Conservation (phyloP, 2,888 invertebrate genomes). For the Conops quadrifasciatus region DNA sequence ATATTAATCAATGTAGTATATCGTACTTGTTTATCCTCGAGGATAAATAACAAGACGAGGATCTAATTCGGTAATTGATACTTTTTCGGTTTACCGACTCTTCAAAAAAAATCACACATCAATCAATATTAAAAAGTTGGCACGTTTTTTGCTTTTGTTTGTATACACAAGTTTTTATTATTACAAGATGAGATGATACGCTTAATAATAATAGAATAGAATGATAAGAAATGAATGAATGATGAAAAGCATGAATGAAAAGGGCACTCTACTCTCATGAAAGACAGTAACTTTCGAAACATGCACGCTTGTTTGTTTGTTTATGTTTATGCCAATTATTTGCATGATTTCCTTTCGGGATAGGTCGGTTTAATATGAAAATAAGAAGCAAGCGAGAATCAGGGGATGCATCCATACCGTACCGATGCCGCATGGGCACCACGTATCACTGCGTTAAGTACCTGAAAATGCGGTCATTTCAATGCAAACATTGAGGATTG, state of each 20-base stretch:
- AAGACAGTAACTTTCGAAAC: not conserved
- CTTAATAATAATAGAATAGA: slow-evolving; percentile 30
- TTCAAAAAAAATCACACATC: slow-evolving; percentile 51
- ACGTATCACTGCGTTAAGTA: not conserved
- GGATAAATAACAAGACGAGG: slow-evolving; percentile 27
- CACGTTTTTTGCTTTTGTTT: slow-evolving; percentile 31
- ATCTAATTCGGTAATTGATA: slow-evolving; percentile 51
- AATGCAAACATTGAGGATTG: slow-evolving; percentile 10
- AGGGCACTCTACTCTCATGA: not conserved
- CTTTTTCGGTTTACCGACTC: slow-evolving; percentile 41
- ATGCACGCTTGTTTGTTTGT: not conserved
- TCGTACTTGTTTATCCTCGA: not conserved
- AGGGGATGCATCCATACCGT: not conserved
- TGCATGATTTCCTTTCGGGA: slow-evolving; percentile 25
- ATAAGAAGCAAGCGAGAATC: slow-evolving; percentile 38
- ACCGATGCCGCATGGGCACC: not conserved
- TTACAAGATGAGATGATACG: no score
- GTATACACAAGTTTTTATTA: no score
- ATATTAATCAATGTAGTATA: no score
- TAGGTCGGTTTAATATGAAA: not conserved
- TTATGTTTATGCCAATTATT: slow-evolving; percentile 29
- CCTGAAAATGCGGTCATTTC: slow-evolving; percentile 1
- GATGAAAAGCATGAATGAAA: slow-evolving; percentile 37
- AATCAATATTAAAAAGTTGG: slow-evolving; percentile 56
- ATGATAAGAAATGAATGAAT: slow-evolving; percentile 23